Conservation (phyloP, 1,140 invertebrate genomes). For the Drosophila virilis region DNA sequence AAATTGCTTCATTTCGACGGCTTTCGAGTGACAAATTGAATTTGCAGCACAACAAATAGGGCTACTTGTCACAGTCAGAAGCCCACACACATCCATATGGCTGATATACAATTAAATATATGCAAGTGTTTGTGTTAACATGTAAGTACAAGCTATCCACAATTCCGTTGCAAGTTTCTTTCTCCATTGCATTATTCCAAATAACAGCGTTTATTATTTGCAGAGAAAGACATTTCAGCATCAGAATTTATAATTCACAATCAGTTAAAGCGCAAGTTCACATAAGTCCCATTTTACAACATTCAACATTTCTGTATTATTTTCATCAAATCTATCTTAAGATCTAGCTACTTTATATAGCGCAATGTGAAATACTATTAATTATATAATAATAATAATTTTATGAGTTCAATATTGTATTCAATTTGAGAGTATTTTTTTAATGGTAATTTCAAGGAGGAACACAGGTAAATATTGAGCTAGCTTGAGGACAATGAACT, state of each 20-base stretch:
- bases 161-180: conserved; percentile 11
- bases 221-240: too few species aligned
- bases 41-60: conserved; percentile 72
- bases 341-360: too few species aligned
- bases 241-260: background rate
- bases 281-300: too few species aligned
- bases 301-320: too few species aligned
- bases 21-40: conserved; percentile 81
- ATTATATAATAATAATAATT: too few species aligned
- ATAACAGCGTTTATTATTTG: background rate
- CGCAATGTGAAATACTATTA: too few species aligned
- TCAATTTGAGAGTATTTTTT: too few species aligned
- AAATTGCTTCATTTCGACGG: conserved; percentile 74
- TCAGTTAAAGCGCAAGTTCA: background rate
- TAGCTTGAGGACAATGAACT: background rate
- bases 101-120: conserved; percentile 16
- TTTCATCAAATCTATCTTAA: too few species aligned
- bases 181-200: conserved; percentile 1
- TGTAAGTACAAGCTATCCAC: background rate
- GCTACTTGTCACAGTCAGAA: conserved; percentile 60
- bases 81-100: conserved; percentile 9
- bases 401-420: too few species aligned
- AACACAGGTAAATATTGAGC: too few species aligned
- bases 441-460: too few species aligned
- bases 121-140: conserved; percentile 2